Evolutionary conservation across 2,888 invertebrate species (phyloP).

Genomic region (Eudemis profundana): DNA sequence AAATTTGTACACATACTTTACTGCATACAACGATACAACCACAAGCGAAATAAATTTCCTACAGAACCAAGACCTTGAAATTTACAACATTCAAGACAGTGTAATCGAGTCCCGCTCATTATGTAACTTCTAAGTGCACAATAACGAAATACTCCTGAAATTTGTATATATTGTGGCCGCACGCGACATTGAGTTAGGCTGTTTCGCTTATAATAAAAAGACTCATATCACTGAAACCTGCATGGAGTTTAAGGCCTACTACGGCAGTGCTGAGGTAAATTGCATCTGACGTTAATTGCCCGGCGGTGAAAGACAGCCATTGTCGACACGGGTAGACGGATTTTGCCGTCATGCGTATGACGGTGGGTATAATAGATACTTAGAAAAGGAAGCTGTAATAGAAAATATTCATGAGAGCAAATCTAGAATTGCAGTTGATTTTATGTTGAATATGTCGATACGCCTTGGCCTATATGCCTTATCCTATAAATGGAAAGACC

Average conservation of each 20-base stretch:
- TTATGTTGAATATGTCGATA: too few relatives aligned
- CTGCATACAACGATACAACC: too few relatives aligned
- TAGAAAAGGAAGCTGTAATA: neutral
- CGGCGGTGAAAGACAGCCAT: conserved; percentile 28
- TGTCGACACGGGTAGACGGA: conserved; percentile 33
- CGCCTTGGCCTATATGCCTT: too few relatives aligned
- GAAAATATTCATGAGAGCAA: too few relatives aligned
- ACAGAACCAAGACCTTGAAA: neutral
- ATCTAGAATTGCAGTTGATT: too few relatives aligned
- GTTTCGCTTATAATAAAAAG: neutral
- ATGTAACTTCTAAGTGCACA: neutral
- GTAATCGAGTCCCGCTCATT: neutral
- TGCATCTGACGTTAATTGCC: conserved; percentile 43
- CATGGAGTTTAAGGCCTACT: neutral
- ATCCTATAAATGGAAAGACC: too few relatives aligned
- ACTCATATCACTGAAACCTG: neutral
- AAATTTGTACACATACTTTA: too few relatives aligned
- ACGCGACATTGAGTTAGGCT: neutral
- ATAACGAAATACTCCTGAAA: neutral
- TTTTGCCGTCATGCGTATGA: conserved; percentile 4
- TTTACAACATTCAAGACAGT: conserved; percentile 1
- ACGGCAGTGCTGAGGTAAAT: conserved; percentile 28
- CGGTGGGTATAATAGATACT: conserved; percentile 3
- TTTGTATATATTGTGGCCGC: conserved; percentile 1
- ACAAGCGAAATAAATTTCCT: too few relatives aligned